Percentiles rank a stretch among this genome's conserved stretches.
Conservation (phyloP, 2,113 vertebrate genomes). For the Irena cyanogastra region DNA sequence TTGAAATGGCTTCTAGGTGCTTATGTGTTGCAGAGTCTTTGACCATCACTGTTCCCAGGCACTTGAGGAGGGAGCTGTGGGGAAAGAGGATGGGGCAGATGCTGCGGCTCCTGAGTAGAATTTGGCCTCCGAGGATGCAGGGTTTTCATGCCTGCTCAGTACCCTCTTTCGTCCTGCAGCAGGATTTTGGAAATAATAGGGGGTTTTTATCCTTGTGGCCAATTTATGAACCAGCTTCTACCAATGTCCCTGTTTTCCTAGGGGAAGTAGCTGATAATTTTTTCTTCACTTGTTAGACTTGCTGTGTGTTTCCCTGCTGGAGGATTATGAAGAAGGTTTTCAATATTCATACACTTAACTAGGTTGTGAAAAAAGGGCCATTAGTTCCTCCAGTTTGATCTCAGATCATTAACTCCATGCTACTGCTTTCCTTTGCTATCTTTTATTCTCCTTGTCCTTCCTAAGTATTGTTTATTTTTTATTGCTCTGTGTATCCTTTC, state of each 20-base stretch:
- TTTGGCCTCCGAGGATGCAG: background rate
- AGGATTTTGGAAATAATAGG: background rate
- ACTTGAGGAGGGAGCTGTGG: background rate
- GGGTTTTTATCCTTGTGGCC: background rate
- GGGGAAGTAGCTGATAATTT: background rate
- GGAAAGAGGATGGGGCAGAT: background rate
- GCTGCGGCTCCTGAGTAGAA: background rate
- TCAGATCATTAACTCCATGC: background rate
- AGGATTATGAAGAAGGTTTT: background rate
- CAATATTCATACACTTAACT: constrained; percentile 17
- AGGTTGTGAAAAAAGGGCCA: background rate
- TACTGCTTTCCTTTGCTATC: background rate
- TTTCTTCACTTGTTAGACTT: background rate
- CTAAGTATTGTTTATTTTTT: constrained; percentile 7
- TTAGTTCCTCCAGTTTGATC: constrained; percentile 1
- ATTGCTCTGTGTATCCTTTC: background rate
- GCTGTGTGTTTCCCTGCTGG: background rate
- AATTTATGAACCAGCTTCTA: background rate
- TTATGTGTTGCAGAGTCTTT: background rate
- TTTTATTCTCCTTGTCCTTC: background rate
- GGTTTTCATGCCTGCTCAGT: background rate
- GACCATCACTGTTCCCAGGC: rapidly evolving
- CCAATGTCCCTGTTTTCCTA: background rate
- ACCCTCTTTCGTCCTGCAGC: background rate
- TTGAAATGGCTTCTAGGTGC: background rate